phyloP scores from a whole-genome alignment of 2,113 vertebrate genomes.

The Hypomesus transpacificus region DNA sequence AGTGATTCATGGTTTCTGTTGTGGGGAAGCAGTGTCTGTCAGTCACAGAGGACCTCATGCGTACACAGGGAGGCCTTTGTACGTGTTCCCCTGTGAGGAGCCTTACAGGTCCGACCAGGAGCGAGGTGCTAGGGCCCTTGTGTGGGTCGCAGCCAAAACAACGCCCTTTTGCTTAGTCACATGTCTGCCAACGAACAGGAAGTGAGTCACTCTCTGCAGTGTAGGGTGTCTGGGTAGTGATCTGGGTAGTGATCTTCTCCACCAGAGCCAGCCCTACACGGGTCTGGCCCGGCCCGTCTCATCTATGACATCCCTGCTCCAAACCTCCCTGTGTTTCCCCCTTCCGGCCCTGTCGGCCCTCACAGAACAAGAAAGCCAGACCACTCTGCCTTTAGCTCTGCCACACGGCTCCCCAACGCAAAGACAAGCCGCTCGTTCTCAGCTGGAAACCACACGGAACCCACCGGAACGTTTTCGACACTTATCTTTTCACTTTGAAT shows the following conservation, averaged over 20 bases:
- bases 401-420: constrained; percentile 27
- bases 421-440: constrained; percentile 49
- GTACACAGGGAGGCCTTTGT: background rate
- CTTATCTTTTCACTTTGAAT: constrained; percentile 70
- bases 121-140: too few relatives aligned
- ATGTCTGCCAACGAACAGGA: too few relatives aligned
- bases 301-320: background rate
- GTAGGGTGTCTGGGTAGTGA: too few relatives aligned
- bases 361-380: constrained; percentile 1
- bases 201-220: too few relatives aligned
- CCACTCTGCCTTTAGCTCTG: constrained; percentile 35
- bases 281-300: background rate
- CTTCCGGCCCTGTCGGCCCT: constrained; percentile 1
- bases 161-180: too few relatives aligned
- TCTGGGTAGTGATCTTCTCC: too few relatives aligned
- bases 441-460: constrained; percentile 57
- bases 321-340: background rate
- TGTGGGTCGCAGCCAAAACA: too few relatives aligned
- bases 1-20: background rate
- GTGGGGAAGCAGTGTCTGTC: background rate
- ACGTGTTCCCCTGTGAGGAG: too few relatives aligned
- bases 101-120: too few relatives aligned
- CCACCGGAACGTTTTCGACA: constrained; percentile 48
- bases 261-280: background rate
- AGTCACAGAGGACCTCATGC: background rate